A percentile compares a stretch with the other conserved stretches of the same genome.
These are phyloP conservation scores for Oophaga pumilio DNA, from an alignment of 2,113 vertebrate genomes.

Conservation along the genomic window DNA sequence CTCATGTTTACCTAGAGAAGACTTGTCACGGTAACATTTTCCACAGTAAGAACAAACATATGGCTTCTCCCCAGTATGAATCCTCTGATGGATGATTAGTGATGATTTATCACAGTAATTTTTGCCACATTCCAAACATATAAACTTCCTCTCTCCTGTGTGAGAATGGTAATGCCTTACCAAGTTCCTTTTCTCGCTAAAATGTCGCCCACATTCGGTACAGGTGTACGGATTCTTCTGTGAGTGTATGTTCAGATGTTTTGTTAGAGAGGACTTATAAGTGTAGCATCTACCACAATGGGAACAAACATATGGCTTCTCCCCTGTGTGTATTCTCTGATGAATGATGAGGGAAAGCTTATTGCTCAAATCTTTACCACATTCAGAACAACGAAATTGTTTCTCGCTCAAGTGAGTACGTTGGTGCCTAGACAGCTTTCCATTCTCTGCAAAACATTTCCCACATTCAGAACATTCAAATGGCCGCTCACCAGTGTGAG, in stretches of 20 bases:
- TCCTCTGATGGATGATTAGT: conserved; percentile 44
- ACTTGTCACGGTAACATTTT: conserved; percentile 62
- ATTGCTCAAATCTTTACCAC: conserved; percentile 43
- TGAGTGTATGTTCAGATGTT: conserved; percentile 64
- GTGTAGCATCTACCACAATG: conserved; percentile 18
- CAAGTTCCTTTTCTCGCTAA: conserved; percentile 63
- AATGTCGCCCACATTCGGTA: conserved; percentile 65
- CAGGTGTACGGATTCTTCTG: conserved; percentile 65
- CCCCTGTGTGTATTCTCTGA: conserved; percentile 46
- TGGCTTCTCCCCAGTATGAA: conserved; percentile 54
- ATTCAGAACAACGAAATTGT: conserved; percentile 31
- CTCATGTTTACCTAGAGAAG: conserved; percentile 59
- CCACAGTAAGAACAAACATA: conserved; percentile 61
- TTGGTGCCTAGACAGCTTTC: conserved; percentile 59
- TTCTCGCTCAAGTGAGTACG: conserved; percentile 58
- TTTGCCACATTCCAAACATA: conserved; percentile 31
- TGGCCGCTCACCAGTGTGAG: conserved; percentile 59
- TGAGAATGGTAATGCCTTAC: conserved; percentile 59
- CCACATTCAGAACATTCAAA: conserved; percentile 59
- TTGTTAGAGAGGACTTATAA: conserved; percentile 33
- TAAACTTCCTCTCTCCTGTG: conserved; percentile 49
- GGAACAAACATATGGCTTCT: conserved; percentile 33
- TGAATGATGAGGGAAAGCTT: conserved; percentile 43
- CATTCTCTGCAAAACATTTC: conserved; percentile 58
- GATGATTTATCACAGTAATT: conserved; percentile 36